Evolutionary conservation across 2,113 vertebrate genomes (phyloP).

Genomic region (Mirza zaza): DNA sequence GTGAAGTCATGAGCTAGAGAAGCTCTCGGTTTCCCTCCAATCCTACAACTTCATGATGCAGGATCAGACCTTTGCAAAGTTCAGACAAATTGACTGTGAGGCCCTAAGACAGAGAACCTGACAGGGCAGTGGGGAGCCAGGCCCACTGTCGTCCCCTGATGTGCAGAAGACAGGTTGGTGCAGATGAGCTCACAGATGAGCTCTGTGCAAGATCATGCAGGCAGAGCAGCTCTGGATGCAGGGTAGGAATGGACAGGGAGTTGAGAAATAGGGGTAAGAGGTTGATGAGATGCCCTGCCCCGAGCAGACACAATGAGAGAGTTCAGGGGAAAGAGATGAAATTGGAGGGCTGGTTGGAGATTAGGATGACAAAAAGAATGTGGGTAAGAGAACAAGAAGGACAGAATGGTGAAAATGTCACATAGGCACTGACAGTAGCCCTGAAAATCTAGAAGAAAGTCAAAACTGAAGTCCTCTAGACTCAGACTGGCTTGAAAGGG

Average conservation of each 20-base stretch:
- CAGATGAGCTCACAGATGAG: too few species aligned
- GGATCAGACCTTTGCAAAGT: background rate
- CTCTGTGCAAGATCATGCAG: background rate
- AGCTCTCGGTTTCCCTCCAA: background rate
- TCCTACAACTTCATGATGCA: background rate
- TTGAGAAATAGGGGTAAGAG: background rate
- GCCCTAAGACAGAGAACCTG: background rate
- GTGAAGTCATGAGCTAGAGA: background rate
- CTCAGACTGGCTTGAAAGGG: background rate
- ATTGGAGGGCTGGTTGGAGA: background rate
- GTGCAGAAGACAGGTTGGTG: background rate
- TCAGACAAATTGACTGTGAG: background rate
- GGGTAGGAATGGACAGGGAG: background rate
- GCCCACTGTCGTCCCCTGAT: too few species aligned
- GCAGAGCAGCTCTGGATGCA: background rate
- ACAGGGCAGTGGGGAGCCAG: too few species aligned
- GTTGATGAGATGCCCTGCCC: too few species aligned
- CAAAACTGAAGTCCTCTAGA: background rate
- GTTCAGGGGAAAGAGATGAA: background rate
- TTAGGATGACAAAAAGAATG: background rate
- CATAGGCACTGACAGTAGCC: background rate
- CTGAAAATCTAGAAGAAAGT: background rate
- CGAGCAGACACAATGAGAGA: background rate
- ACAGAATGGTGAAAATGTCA: background rate
- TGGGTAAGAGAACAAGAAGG: background rate